Conservation (phyloP, 1,140 invertebrate genomes). For the Pinna nobilis region DNA sequence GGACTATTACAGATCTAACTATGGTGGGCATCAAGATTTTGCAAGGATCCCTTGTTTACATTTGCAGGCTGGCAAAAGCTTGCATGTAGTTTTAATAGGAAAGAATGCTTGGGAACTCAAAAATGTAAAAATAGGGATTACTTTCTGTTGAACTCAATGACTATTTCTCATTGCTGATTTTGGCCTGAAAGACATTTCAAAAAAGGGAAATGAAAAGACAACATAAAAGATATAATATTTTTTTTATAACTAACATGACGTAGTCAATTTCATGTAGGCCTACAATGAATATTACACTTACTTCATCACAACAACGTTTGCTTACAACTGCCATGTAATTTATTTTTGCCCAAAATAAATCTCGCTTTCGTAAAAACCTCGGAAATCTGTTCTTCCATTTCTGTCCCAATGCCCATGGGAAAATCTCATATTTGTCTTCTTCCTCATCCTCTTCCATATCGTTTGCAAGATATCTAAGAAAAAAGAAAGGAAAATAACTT, state of each 20-base stretch:
- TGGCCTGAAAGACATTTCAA: no score
- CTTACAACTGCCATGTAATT: conserved; percentile 78
- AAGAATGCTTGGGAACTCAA: no score
- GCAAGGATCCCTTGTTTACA: no score
- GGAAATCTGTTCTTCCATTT: conserved; percentile 72
- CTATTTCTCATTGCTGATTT: no score
- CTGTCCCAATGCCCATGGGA: conserved; percentile 76
- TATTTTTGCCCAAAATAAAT: conserved; percentile 76
- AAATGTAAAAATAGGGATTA: no score
- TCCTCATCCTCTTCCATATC: conserved; percentile 81
- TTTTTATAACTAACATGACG: background rate
- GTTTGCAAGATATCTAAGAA: conserved; percentile 77
- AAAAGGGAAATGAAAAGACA: no score
- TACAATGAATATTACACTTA: conserved; percentile 44
- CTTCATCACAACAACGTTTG: conserved; percentile 77
- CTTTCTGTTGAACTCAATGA: no score
- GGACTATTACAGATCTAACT: no score
- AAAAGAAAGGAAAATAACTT: conserved; percentile 21
- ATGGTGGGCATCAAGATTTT: no score
- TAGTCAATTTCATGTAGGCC: background rate
- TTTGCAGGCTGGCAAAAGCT: no score
- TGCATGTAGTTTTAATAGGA: no score
- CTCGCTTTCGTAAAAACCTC: conserved; percentile 71
- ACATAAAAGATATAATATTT: no score
- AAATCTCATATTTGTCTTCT: conserved; percentile 77